These are phyloP conservation scores for Gortyna flavago DNA, from an alignment of 2,888 invertebrate species.

Conservation along the genomic window DNA sequence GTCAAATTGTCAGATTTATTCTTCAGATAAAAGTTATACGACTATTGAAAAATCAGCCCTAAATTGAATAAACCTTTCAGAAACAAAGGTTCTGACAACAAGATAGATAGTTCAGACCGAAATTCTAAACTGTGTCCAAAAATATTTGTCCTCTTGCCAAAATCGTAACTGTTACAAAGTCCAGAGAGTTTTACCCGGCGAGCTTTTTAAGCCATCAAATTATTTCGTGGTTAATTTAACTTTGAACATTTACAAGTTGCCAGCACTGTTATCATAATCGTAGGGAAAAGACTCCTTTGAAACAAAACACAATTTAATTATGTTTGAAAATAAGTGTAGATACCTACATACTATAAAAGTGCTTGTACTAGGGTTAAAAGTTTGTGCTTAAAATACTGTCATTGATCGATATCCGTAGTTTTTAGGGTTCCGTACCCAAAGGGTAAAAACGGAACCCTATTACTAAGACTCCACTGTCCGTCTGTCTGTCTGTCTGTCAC, in stretches of 20 bases:
- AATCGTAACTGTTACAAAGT: slow-evolving; percentile 11
- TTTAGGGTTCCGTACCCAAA: too few relatives aligned
- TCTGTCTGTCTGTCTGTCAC: too few relatives aligned
- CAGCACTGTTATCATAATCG: slow-evolving; percentile 35
- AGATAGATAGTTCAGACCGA: slow-evolving; percentile 7
- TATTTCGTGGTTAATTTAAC: slow-evolving; percentile 56
- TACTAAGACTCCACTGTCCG: too few relatives aligned
- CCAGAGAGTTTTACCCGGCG: neutral
- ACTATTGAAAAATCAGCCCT: too few relatives aligned
- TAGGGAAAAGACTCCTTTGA: neutral
- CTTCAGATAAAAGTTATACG: too few relatives aligned
- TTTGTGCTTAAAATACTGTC: neutral
- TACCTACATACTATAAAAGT: neutral
- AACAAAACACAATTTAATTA: slow-evolving; percentile 38
- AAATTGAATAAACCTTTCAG: neutral
- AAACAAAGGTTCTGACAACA: neutral
- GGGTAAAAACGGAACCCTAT: too few relatives aligned
- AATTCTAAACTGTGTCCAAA: slow-evolving; percentile 16
- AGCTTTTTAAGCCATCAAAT: slow-evolving; percentile 42
- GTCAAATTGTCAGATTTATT: too few relatives aligned
- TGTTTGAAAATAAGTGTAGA: slow-evolving; percentile 8
- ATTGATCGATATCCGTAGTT: too few relatives aligned
- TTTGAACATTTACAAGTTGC: slow-evolving; percentile 47
- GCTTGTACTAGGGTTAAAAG: neutral
- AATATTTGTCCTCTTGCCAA: slow-evolving; percentile 24